Evolutionary conservation across 2,797 vertebrate species (phyloP).

Genomic region (Phoeniculus purpureus): DNA sequence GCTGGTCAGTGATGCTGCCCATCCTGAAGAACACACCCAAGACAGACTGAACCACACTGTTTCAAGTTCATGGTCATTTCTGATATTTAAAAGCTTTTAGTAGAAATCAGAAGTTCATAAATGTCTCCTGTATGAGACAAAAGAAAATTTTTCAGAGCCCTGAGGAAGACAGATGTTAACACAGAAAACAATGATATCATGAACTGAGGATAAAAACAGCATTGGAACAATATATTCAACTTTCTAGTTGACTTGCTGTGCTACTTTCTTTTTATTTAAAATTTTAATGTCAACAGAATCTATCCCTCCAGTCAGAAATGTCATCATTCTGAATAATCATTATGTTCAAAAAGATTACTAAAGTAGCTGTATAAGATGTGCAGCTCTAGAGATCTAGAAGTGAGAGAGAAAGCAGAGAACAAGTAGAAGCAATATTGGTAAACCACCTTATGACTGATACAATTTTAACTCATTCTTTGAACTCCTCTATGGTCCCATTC

Average conservation of each 20-base stretch:
- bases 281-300: neutral
- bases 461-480: neutral
- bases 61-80: neutral
- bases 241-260: neutral
- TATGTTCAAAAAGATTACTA: neutral
- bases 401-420: neutral
- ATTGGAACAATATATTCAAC: neutral
- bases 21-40: neutral
- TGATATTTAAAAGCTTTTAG: neutral
- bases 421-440: neutral
- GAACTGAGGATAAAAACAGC: neutral
- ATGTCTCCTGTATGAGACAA: neutral
- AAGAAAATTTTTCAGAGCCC: neutral
- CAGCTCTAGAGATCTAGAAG: neutral
- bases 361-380: neutral
- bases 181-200: neutral
- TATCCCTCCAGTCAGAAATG: neutral
- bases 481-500: neutral
- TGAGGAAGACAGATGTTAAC: neutral
- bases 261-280: neutral
- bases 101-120: neutral
- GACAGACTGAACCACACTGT: neutral
- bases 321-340: neutral
- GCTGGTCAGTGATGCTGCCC: neutral
- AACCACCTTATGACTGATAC: rapidly evolving